A percentile compares a stretch with the other conserved stretches of the same genome.
Conservation (phyloP, 2,888 invertebrate genomes). For the Epirrhoe tristata region DNA sequence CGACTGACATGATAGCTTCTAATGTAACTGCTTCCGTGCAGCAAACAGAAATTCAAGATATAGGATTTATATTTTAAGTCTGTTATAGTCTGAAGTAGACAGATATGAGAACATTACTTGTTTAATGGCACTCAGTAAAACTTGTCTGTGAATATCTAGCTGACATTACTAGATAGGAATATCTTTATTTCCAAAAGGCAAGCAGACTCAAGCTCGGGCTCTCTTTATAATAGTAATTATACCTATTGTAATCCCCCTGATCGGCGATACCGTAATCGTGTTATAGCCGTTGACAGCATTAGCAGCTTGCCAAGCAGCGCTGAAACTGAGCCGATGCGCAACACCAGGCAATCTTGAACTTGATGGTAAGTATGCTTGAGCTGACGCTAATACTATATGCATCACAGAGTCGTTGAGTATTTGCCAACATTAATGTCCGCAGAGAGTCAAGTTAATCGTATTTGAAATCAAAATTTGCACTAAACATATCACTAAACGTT, state of each 20-base stretch:
- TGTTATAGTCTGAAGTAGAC: too few relatives aligned
- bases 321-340: conserved; percentile 14
- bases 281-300: conserved; percentile 22
- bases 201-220: background rate
- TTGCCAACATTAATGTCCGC: conserved; percentile 1
- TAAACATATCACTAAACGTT: background rate
- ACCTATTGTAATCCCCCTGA: conserved; percentile 17
- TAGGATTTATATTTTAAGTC: background rate
- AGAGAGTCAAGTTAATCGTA: background rate
- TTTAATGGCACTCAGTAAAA: background rate
- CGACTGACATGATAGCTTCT: conserved; percentile 44
- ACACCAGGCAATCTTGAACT: conserved; percentile 20
- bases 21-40: conserved; percentile 33
- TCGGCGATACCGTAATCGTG: conserved; percentile 23
- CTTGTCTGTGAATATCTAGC: background rate
- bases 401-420: conserved; percentile 1
- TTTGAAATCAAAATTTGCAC: background rate
- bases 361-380: conserved; percentile 14
- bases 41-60: background rate
- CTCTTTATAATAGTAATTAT: background rate
- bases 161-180: background rate
- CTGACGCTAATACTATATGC: background rate
- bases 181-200: background rate
- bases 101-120: background rate
- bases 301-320: conserved; percentile 7